These are phyloP conservation scores for Nysson spinosus DNA, from an alignment of 2,888 invertebrate genomes.

Conservation along the genomic window DNA sequence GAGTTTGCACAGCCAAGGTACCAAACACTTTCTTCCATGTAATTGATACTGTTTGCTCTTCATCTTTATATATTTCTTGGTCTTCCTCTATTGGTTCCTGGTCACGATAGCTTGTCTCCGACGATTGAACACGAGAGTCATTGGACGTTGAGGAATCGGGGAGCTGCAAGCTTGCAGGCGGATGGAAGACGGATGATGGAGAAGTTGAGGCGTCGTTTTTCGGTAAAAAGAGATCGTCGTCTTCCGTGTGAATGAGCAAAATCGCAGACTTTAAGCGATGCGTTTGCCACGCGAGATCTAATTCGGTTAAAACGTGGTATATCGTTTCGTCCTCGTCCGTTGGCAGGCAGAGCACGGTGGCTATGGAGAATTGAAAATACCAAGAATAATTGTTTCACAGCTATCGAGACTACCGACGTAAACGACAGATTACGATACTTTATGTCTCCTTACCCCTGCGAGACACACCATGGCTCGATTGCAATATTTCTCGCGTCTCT, in stretches of 20 bases:
- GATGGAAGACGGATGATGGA: not conserved
- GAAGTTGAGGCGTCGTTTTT: conserved; percentile 60
- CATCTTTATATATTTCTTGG: not conserved
- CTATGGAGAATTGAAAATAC: conserved; percentile 64
- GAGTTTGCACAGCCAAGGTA: no score
- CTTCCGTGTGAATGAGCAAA: conserved; percentile 76
- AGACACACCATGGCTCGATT: conserved; percentile 76
- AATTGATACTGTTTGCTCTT: no score
- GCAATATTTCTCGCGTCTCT: conserved; percentile 76
- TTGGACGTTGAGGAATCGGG: conserved; percentile 57
- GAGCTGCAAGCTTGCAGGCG: conserved; percentile 45
- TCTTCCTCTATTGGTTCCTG: not conserved
- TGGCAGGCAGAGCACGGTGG: conserved; percentile 79
- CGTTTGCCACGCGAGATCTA: conserved; percentile 76
- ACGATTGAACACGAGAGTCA: no score
- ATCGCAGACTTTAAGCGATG: conserved; percentile 77
- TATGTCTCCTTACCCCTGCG: conserved; percentile 77
- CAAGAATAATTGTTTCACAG: not conserved
- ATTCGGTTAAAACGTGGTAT: conserved; percentile 72
- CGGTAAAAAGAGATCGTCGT: conserved; percentile 70
- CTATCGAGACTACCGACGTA: no score
- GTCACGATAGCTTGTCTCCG: no score
- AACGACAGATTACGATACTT: not conserved
- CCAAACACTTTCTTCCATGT: no score
- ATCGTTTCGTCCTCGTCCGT: conserved; percentile 65